A percentile compares a stretch with the other conserved stretches of the same genome.
These are phyloP conservation scores for Eulimnadia texana DNA, from an alignment of 1,140 invertebrate species.

Conservation along the genomic window DNA sequence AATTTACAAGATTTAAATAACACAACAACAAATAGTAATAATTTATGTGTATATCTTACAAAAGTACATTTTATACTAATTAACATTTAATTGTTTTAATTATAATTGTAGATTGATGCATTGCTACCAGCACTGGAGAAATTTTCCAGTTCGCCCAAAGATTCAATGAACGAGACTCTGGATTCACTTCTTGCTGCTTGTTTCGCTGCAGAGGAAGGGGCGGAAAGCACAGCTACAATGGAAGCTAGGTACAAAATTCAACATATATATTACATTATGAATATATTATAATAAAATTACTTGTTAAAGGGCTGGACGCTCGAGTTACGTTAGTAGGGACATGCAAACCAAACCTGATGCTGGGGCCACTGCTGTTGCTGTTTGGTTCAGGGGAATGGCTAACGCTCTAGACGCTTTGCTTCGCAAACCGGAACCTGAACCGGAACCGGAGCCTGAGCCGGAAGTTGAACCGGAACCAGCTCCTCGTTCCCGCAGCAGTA, in stretches of 20 bases:
- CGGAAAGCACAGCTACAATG: constrained; percentile 39
- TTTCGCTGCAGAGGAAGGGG: constrained; percentile 29
- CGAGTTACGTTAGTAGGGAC: constrained; percentile 31
- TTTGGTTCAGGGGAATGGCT: constrained; percentile 39
- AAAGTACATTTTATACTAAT: not conserved
- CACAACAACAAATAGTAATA: too few species aligned
- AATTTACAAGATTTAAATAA: too few species aligned
- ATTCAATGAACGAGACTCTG: constrained; percentile 21
- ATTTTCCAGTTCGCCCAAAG: constrained; percentile 22
- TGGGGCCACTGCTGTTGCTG: constrained; percentile 45
- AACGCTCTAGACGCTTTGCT: not conserved
- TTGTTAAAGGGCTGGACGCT: constrained; percentile 35
- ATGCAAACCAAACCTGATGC: constrained; percentile 36
- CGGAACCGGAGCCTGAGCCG: constrained; percentile 9
- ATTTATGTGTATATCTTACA: not conserved
- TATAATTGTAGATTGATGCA: constrained; percentile 33
- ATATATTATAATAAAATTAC: constrained; percentile 5
- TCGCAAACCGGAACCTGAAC: constrained; percentile 14
- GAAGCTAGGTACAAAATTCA: constrained; percentile 31
- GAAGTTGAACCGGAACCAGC: constrained; percentile 6
- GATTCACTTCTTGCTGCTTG: constrained; percentile 32
- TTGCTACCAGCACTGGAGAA: constrained; percentile 27
- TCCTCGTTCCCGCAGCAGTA: constrained; percentile 4
- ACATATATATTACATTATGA: not conserved
- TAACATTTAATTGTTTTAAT: not conserved